Percentiles rank a stretch among this genome's conserved stretches.
Conservation (phyloP, 2,113 vertebrate species). For the Dasyurus viverrinus region DNA sequence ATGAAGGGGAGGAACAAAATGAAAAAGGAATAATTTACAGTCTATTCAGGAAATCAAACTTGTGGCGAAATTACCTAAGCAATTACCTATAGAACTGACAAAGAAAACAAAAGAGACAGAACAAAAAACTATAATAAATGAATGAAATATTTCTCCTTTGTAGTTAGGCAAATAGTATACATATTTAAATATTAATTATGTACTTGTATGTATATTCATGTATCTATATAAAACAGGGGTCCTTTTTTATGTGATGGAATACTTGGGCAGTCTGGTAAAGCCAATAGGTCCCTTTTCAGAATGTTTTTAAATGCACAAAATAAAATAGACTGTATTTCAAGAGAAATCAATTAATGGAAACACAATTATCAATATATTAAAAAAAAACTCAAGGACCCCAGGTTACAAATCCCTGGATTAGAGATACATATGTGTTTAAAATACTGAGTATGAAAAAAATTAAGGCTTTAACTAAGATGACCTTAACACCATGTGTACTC, state of each 20-base stretch:
- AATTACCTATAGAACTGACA: constrained; percentile 11
- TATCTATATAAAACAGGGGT: background rate
- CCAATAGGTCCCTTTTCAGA: background rate
- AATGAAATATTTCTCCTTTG: constrained; percentile 19
- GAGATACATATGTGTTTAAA: background rate
- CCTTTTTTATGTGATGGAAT: background rate
- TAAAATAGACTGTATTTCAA: background rate
- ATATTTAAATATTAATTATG: constrained; percentile 6
- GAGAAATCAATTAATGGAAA: background rate
- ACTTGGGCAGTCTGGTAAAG: background rate
- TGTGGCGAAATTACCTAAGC: background rate
- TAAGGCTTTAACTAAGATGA: background rate
- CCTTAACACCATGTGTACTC: no score
- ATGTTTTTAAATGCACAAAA: background rate
- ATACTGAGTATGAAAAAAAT: background rate
- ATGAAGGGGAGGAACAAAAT: background rate
- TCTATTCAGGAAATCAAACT: background rate
- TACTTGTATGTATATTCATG: background rate
- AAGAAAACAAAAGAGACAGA: constrained; percentile 31
- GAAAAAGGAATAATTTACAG: background rate
- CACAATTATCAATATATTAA: no score
- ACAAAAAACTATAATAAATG: background rate
- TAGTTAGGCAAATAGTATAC: background rate
- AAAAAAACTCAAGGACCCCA: background rate
- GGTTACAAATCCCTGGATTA: background rate